A percentile compares a stretch with the other conserved stretches of the same genome.
Evolutionary conservation across 2,797 vertebrate species (phyloP).

Genomic region (Aselliscus stoliczkanus): DNA sequence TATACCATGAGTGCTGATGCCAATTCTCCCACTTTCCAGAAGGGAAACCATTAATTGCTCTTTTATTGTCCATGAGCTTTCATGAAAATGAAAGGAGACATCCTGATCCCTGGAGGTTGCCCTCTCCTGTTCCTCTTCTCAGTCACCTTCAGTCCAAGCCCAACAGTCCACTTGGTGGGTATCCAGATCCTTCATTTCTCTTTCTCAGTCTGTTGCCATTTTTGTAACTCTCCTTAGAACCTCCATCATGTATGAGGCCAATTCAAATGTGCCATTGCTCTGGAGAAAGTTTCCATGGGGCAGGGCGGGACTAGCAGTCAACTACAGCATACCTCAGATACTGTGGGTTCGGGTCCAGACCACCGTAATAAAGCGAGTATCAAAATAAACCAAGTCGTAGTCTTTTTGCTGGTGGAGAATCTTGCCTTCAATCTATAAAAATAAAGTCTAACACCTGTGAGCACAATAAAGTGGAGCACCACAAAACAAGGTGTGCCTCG

Average conservation of each 20-base stretch:
- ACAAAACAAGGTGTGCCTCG: neutral
- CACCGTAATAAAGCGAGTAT: neutral
- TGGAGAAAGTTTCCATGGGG: neutral
- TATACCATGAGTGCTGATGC: neutral
- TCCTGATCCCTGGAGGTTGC: neutral
- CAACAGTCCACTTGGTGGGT: neutral
- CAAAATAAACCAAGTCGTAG: neutral
- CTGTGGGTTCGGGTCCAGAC: neutral
- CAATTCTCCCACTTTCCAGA: neutral
- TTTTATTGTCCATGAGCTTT: neutral
- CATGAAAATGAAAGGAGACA: neutral
- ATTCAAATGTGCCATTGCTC: neutral
- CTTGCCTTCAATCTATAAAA: neutral
- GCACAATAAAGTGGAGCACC: neutral
- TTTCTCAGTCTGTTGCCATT: neutral
- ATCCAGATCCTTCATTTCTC: neutral
- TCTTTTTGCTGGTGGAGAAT: neutral
- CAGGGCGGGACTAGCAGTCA: too few relatives aligned
- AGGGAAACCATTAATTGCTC: neutral
- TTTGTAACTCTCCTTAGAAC: neutral
- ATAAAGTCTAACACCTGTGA: neutral
- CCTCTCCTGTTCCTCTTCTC: neutral
- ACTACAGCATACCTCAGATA: neutral
- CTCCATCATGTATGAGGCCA: neutral
- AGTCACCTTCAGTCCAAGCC: neutral